Evolutionary conservation across 2,888 invertebrate genomes (phyloP), one percentile per base, ranked within the genome.

Genomic region (Acleris holmiana): DNA sequence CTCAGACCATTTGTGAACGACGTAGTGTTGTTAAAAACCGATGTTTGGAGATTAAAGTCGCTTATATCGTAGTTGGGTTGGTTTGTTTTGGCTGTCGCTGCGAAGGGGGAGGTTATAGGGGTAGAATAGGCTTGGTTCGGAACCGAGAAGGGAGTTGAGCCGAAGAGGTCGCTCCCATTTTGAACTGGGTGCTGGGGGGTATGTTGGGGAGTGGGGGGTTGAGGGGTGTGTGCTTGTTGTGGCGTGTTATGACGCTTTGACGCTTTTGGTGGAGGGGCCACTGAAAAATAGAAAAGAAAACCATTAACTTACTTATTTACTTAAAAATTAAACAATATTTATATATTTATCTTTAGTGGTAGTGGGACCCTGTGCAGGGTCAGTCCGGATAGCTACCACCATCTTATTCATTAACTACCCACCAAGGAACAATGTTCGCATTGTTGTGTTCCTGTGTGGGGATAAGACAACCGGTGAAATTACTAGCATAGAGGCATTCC

Each of bases 221-320:
- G 35, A n/a, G 64, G 70, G 59, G 62, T 68, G 62, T 69, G 78
- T 68, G 79, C 77, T 67, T 77, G 74, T 69, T 79, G 76, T 21
- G 73, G 71, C 47, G 82, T 75, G 71, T 74, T 73, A 83, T 71
- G 72, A 67, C 94, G 94, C 72, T 94, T 94, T 23, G 94, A 94
- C 7, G 96, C 94, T 85, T 97, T 97, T 65, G 98, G 98, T 66
- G 98, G 98, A 68, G 98, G 98, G 51, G 97, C 97, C 94, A 98
- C 98, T 98, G 85, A 8, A 93, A 91, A 73, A 21, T 68, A 65
- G 67, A 64, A 68, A 53, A 21, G 10, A 48, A 41, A 29, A 29
- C 5, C 7, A 8, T 29, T 25, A 8, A 25, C 25, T 25, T 0
- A 48, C 17, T 10, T 23, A n/a, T 3, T 18, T 29, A 44, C 41